Base-by-base conservation (phyloP, 2,797 vertebrate genomes). In the Periophthalmus magnuspinnatus region DNA sequence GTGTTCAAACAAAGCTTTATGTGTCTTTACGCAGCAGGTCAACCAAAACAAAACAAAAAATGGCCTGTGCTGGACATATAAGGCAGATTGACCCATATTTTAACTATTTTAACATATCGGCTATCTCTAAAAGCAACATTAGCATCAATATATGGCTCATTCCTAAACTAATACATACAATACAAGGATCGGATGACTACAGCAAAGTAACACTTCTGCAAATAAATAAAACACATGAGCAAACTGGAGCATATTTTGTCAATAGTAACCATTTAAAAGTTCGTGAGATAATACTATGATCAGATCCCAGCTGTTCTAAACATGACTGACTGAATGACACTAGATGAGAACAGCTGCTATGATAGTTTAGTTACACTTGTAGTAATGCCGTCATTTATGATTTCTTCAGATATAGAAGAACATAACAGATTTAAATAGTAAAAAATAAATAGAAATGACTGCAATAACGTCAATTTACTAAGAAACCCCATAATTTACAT, bases 331-430 rank as follows among this genome's bases (percentile, higher is more conserved):
- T 56, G 55, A 57, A 57, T 57, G 55, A 4, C 55, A 57, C 13
- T 16, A 32, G 55, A 6, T 28, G 55, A 28, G 13, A 57, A 32
- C 24, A 57, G 24, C 55, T 57, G 55, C 55, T 7, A 7, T 4
- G 11, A 57, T 24, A 24, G 3, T 52, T 57, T 57, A 57, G 55
- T 57, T 57, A 32, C 55, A 57, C 55, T 57, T 57, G 13, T 57
- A 32, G 24, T 57, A 22, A 22, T 11, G 10, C 21, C 22, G 52
- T 57, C 2, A 57, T 57, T 32, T 32, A 14, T 6, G 32, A 28
- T 17, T 5, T 56, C 11, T 21, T 21, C 5, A 16, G 55, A 6
- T 32, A 57, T 34, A 38, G 10, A 41, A 14, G 34, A 41, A 36
- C 61, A 61, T 5, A 57, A 24, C 24, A 57, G 33, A 10, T 33